A percentile compares a stretch with the other conserved stretches of the same genome.
Conservation (phyloP, 2,888 invertebrate genomes). For the Drosophila maculinotata region DNA sequence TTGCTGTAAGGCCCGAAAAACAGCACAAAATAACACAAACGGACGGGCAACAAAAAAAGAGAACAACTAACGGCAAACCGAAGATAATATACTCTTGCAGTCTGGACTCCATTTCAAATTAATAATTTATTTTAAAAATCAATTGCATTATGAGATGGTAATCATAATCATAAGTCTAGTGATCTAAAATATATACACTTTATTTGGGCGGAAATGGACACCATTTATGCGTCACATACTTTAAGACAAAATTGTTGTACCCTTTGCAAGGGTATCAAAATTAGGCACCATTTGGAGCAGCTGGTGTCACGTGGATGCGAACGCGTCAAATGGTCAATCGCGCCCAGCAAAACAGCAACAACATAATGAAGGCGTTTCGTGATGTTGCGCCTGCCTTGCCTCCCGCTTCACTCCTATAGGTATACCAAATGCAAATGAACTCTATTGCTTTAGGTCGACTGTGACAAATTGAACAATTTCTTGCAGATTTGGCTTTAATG, state of each 20-base stretch:
- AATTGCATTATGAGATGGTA: no score
- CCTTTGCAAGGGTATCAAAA: constrained; percentile 9
- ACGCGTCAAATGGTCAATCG: constrained; percentile 54
- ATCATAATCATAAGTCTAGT: no score
- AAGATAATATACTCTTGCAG: background rate
- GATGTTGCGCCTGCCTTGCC: background rate
- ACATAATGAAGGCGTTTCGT: constrained; percentile 57
- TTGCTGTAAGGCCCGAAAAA: constrained; percentile 65
- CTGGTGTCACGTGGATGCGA: constrained; percentile 60
- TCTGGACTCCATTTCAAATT: no score
- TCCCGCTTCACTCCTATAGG: background rate
- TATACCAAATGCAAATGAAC: constrained; percentile 64
- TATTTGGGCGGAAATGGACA: no score
- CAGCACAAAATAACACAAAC: constrained; percentile 30
- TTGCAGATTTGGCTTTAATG: constrained; percentile 49
- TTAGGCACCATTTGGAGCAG: constrained; percentile 66
- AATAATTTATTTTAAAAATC: no score
- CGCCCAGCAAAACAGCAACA: constrained; percentile 34
- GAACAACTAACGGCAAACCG: background rate
- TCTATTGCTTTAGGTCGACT: constrained; percentile 37
- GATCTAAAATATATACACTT: no score
- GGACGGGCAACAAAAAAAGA: background rate
- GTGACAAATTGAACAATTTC: constrained; percentile 71
- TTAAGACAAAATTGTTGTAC: background rate
- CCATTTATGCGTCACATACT: background rate